These are phyloP conservation scores for Acropora yongei DNA, from an alignment of 64 coral and sea anemone genomes.

Conservation along the genomic window DNA sequence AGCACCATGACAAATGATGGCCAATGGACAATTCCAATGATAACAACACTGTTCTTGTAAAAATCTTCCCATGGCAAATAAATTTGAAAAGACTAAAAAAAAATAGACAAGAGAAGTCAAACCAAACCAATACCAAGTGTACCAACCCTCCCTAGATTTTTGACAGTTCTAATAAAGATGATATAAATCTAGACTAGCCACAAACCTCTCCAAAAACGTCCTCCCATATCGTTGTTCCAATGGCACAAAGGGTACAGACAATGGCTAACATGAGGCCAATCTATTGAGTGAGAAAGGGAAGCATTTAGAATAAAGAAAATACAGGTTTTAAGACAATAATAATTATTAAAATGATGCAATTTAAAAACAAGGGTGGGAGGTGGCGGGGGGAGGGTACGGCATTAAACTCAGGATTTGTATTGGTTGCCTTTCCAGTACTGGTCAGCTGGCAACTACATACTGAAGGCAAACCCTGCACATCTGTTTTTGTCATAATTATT, in stretches of 20 bases:
- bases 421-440: no score
- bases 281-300: slow-evolving; percentile 17
- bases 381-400: no score
- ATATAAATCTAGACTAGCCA: neutral
- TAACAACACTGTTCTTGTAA: slow-evolving; percentile 74
- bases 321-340: no score
- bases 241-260: slow-evolving; percentile 82
- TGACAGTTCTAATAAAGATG: neutral
- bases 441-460: neutral
- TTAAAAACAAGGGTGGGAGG: no score
- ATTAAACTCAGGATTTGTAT: no score
- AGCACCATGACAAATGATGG: slow-evolving; percentile 97
- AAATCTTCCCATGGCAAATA: slow-evolving; percentile 83
- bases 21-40: slow-evolving; percentile 95
- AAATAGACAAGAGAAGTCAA: neutral
- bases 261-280: slow-evolving; percentile 84
- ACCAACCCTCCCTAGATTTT: neutral
- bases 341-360: no score
- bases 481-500: no score
- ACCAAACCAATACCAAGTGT: neutral
- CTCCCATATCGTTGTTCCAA: slow-evolving; percentile 94
- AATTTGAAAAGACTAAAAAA: slow-evolving; percentile 76
- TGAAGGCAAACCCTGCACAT: no score
- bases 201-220: slow-evolving; percentile 75
- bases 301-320: no score